Base-by-base conservation (phyloP, 2,797 vertebrate genomes). In the Rhynchonycteris naso region DNA sequence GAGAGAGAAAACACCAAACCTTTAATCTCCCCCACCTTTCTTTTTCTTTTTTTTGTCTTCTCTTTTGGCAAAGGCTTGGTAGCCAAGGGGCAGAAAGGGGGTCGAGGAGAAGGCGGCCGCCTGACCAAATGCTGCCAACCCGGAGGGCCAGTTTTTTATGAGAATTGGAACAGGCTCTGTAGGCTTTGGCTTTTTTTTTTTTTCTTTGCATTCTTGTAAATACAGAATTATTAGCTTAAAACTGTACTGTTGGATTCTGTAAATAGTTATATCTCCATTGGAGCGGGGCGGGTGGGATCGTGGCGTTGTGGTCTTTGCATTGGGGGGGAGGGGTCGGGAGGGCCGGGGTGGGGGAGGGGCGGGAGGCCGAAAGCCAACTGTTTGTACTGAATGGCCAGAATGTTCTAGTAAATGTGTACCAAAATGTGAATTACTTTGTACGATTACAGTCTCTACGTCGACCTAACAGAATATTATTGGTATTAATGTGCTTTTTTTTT, bases 391-490 rank as follows among this genome's bases (percentile, higher is more conserved):
- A 99, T 99, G 99, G 99, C 99, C 99, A 99, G 99, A 99, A 99
- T 99, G 99, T 99, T 99, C 99, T 99, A 99, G 99, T 99, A 98
- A 99, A 99, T 99, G 99, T 99, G 99, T 99, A 99, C 99, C 99
- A 99, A 98, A 99, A 99, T 99, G 99, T 99, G 99, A 99, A 99
- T 99, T 99, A 99, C 99, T 99, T 99, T 99, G 99, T 99, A 99
- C 99, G 99, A 99, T 99, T 99, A 99, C 99, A 99, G 99, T 99
- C 99, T 99, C 99, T 99, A 99, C 99, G 99, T 99, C 99, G 98
- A 99, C 98, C 99, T 99, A 99, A 99, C 99, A 99, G 98, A 99
- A 98, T 99, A 99, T 99, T 99, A 99, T 98, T 98, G 98, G 99
- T 99, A 99, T 99, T 99, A 99, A 99, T 99, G 99, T 99, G 99